A percentile compares a stretch with the other conserved stretches of the same genome.
These are phyloP conservation scores for Glossophaga mutica DNA, from an alignment of 2,797 vertebrate species.

Conservation along the genomic window DNA sequence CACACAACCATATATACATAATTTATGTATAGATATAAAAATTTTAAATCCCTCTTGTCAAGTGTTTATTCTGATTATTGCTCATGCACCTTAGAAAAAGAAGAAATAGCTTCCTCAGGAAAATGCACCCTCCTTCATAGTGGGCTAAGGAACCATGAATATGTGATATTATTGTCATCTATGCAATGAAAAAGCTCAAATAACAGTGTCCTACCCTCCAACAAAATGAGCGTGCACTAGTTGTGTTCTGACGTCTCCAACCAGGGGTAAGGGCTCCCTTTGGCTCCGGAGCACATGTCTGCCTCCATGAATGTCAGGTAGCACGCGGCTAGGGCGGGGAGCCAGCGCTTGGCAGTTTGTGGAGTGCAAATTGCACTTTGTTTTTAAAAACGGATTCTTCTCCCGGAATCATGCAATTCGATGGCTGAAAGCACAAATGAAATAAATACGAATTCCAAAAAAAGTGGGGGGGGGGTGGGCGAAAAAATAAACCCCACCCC, in stretches of 20 bases:
- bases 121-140: conserved; percentile 1
- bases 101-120: not conserved
- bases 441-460: not conserved
- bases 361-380: conserved; percentile 48
- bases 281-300: not conserved
- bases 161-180: not conserved
- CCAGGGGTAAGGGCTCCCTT: not conserved
- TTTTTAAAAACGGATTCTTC: not conserved
- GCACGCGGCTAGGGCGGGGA: not conserved
- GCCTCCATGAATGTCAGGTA: not conserved
- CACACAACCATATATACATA: not conserved
- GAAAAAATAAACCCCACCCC: conserved; percentile 23
- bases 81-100: not conserved
- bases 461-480: not conserved
- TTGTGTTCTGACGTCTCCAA: not conserved
- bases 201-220: not conserved
- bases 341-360: not conserved
- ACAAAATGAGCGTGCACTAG: not conserved
- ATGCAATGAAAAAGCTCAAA: not conserved
- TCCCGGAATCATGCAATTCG: not conserved
- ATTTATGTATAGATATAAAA: not conserved
- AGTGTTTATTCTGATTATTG: not conserved
- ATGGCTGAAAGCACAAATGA: not conserved
- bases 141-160: not conserved
- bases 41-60: not conserved